Percentiles rank a stretch among this genome's conserved stretches.
These are phyloP conservation scores for Glandiceps talaboti DNA, from an alignment of 53 echinoderm and acorn worm species.

Conservation along the genomic window DNA sequence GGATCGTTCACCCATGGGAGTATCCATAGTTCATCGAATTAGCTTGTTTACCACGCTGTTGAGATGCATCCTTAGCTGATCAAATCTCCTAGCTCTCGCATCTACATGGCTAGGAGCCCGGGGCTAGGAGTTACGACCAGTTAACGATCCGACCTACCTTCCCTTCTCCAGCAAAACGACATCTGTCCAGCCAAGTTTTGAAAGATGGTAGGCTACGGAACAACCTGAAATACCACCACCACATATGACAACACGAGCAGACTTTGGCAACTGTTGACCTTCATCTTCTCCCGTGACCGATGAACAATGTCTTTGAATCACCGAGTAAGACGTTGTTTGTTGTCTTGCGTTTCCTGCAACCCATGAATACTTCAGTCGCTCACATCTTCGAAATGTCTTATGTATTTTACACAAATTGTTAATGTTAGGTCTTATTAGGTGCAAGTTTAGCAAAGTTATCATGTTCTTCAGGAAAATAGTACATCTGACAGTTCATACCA, in stretches of 20 bases:
- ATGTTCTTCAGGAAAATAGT: no score
- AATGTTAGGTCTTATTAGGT: no score
- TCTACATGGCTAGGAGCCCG: no score
- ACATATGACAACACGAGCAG: slow-evolving; percentile 76
- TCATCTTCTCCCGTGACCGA: background rate
- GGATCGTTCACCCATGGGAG: background rate
- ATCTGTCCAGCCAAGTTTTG: slow-evolving; percentile 75
- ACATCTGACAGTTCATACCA: no score
- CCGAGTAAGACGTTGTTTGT: no score
- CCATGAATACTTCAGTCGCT: no score
- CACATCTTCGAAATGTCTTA: no score
- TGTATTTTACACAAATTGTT: no score
- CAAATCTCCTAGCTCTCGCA: no score
- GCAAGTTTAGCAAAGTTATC: no score
- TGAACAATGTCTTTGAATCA: background rate
- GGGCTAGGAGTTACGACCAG: background rate
- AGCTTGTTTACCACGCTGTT: background rate
- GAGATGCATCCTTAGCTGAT: no score
- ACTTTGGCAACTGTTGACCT: slow-evolving; percentile 25
- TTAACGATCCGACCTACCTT: slow-evolving; percentile 24
- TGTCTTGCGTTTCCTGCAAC: no score
- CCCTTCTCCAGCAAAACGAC: slow-evolving; percentile 84
- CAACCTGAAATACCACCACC: slow-evolving; percentile 78
- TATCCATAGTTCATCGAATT: background rate
- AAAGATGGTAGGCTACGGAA: slow-evolving; percentile 79